Evolutionary conservation across 2,888 invertebrate species (phyloP), one percentile per base, ranked within the genome.

Genomic region (Metallyticus violacea): DNA sequence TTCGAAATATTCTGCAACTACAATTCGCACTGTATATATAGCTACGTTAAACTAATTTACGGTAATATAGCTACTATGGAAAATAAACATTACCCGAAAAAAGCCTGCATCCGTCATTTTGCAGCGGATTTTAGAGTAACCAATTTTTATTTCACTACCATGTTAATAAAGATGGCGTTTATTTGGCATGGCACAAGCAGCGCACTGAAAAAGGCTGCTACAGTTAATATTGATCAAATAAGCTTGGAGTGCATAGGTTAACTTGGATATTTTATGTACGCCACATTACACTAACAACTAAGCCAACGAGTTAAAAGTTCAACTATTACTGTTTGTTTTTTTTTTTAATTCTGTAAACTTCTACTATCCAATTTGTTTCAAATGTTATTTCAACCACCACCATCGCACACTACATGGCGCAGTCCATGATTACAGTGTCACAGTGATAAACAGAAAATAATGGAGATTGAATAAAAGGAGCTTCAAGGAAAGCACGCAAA

Each of bases 31-130:
- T 82, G 77, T 26, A 77, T 15, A 81, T 86, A 82, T 81, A 77
- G 77, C 77, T 86, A 81, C 86, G 86, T 30, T 82, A 82, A 25
- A 82, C 82, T 86, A 86, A 84, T 84, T 76, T 81, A 84, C 83
- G 84, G 84, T 84, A 84, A 86, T 86, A 79, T 76, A 79, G n/a
- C 82, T 86, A 79, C 81, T 79, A 81, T 77, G 27, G 79, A 79
- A 15, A 84, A 62, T 81, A 77, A 83, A 86, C 86, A 86, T 86
- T 86, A 86, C 86, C 86, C 86, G 86, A 86, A 86, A 86, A 86
- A 84, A 86, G 86, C 86, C 86, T 86, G 83, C 86, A 79, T 86
- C 86, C 79, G 83, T 86, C 86, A 86, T 86, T 86, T 86, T 84
- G 86, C 26, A 83, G 77, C 83, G 79, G 28, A 83, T 81, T 79